Base-by-base conservation (phyloP, 53 echinoderm and acorn worm genomes). In the Patiria pectinifera region DNA sequence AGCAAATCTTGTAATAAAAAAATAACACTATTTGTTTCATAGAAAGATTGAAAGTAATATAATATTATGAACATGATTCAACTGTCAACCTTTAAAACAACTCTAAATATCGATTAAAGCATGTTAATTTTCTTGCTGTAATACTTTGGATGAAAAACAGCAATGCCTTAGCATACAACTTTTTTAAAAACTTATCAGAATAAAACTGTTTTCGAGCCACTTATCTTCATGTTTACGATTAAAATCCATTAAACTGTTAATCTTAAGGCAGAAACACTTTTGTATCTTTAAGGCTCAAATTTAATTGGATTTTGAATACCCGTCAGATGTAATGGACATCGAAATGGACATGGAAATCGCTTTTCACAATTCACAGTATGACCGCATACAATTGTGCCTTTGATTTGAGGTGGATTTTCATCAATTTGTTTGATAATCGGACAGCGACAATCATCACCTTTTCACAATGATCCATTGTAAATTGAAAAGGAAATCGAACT, bases 401-500 rank as follows among this genome's bases (percentile, higher is more conserved):
- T 72, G n/a, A 72, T 23, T 72, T 72, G n/a, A 72, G n/a, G 72
- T 72, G 72, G 24, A 72, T 21, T 18, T 72, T 72, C 24, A 72
- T 3, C 46, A 79, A 79, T 46, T 62, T 83, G 61, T 59, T 58
- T 82, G 60, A 72, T 61, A 83, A 83, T 83, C 35, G 12, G 59
- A 62, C 10, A 14, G 25, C 83, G 26, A 62, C 83, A 83, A 26
- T 61, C 83, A 14, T n/a, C n/a, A n/a, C 19, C 53, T 82, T 82
- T 82, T 82, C 19, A 82, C 53, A 82, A 53, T 82, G 82, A 82
- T 58, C 84, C 84, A 85, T 43, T 85, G 69, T 85, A 59, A 53
- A 82, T 22, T 82, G 59, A 49, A 62, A 69, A 70, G 69, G 45
- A 83, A 85, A 18, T 82, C 3, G 58, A 82, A 82, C 59, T 82